phyloP scores from a whole-genome alignment of 2,113 vertebrate genomes.

The Corythornis cristatus region DNA sequence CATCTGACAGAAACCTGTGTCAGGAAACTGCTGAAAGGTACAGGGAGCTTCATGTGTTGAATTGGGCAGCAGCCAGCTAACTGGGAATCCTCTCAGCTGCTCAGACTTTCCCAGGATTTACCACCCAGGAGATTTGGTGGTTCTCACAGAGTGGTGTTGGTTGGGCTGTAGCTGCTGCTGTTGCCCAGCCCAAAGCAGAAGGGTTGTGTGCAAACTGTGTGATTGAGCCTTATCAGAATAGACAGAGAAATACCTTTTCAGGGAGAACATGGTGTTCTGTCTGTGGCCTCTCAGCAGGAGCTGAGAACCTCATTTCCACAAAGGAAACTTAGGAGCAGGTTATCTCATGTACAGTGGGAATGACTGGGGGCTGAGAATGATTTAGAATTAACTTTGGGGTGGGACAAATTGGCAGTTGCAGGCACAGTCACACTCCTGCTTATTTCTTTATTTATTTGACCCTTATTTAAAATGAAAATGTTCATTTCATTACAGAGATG shows the following conservation, averaged over 20 bases:
- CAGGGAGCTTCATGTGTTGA: not conserved
- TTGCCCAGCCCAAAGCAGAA: not conserved
- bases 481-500: not conserved
- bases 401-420: not conserved
- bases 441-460: no score
- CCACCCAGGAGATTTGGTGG: not conserved
- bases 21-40: constrained; percentile 86
- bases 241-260: not conserved
- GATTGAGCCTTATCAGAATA: not conserved
- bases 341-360: not conserved
- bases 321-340: not conserved
- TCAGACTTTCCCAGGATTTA: not conserved
- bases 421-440: not conserved
- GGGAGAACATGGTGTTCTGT: not conserved
- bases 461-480: not conserved
- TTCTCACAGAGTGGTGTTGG: not conserved
- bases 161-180: not conserved
- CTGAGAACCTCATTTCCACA: not conserved
- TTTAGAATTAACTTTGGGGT: not conserved
- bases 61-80: not conserved
- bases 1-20: constrained; percentile 85
- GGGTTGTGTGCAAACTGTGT: not conserved
- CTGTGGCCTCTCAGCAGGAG: not conserved
- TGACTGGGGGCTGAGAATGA: not conserved
- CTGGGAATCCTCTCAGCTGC: not conserved